Conservation (phyloP, 2,888 invertebrate genomes). For the Arge pagana region DNA sequence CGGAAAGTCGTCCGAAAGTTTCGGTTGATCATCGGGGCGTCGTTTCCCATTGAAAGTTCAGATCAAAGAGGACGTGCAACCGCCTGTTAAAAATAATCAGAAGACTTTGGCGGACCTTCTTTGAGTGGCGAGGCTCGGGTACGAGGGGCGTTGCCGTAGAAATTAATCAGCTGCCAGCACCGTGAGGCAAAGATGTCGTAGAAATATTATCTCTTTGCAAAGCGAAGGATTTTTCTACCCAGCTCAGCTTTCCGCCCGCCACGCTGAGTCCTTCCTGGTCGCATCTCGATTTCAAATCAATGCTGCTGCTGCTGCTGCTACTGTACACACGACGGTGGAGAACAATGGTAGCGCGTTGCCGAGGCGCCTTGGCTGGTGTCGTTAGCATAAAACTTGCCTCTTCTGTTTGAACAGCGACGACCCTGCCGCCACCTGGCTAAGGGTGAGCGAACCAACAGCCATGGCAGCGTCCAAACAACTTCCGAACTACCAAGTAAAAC, state of each 20-base stretch:
- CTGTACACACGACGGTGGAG: too few species aligned
- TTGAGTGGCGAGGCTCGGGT: not conserved
- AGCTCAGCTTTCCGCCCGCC: not conserved
- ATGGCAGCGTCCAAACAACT: conserved; percentile 23
- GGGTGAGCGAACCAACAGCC: conserved; percentile 13
- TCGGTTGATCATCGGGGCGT: conserved; percentile 3
- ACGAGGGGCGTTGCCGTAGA: not conserved
- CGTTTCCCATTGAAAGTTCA: too few species aligned
- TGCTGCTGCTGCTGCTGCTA: conserved; percentile 10
- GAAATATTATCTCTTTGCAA: too few species aligned
- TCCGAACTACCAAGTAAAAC: conserved; percentile 36
- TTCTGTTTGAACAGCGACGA: conserved; percentile 22
- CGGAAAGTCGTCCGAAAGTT: not conserved
- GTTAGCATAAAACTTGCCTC: conserved; percentile 16
- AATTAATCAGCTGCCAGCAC: too few species aligned
- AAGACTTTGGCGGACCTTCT: not conserved
- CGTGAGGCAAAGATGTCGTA: too few species aligned
- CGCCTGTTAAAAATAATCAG: conserved; percentile 10
- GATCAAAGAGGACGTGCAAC: conserved; percentile 8
- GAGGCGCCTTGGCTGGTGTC: conserved; percentile 6
- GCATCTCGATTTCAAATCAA: conserved; percentile 15
- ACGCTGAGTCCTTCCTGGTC: conserved; percentile 1
- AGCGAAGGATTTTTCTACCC: not conserved
- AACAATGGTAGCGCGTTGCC: conserved; percentile 9
- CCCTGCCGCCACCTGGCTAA: not conserved